These are phyloP conservation scores for Palythoa grandis DNA, from an alignment of 92 coral and sea anemone genomes.

Conservation along the genomic window DNA sequence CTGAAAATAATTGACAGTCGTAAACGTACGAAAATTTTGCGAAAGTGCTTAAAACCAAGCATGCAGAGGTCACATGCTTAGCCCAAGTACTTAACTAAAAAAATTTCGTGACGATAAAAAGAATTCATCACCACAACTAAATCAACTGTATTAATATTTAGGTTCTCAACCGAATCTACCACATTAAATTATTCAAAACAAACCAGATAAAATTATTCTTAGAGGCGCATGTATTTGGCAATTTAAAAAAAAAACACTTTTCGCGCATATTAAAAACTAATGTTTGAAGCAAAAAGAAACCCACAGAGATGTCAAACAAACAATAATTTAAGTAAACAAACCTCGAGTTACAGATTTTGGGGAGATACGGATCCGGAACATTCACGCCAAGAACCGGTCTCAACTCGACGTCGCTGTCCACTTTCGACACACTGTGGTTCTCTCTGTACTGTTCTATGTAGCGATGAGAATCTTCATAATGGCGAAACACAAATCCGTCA, in stretches of 20 bases:
- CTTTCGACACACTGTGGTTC: slow-evolving; percentile 68
- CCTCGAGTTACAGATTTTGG: slow-evolving; percentile 74
- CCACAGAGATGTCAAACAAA: slow-evolving; percentile 62
- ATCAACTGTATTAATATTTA: background rate
- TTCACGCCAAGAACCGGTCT: slow-evolving; percentile 79
- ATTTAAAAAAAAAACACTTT: background rate
- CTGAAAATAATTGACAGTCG: background rate
- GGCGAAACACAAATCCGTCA: slow-evolving; percentile 86
- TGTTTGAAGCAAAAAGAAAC: slow-evolving; percentile 4
- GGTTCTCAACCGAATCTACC: background rate
- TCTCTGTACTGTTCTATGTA: slow-evolving; percentile 92
- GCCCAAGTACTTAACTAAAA: background rate
- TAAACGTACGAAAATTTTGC: background rate
- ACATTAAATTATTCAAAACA: background rate
- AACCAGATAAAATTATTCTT: background rate
- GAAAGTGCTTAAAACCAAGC: background rate
- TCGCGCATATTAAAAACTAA: background rate
- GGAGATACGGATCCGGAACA: slow-evolving; percentile 86
- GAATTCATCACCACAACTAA: background rate
- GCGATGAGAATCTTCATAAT: slow-evolving; percentile 75
- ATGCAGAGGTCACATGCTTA: background rate
- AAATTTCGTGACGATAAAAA: slow-evolving; percentile 1
- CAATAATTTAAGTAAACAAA: slow-evolving; percentile 64
- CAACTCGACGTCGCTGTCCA: slow-evolving; percentile 66
- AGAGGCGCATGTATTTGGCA: background rate